Percentiles rank a stretch among this genome's conserved stretches.
Evolutionary conservation across 2,797 vertebrate genomes (phyloP).

Genomic region (Eulemur rubriventer): DNA sequence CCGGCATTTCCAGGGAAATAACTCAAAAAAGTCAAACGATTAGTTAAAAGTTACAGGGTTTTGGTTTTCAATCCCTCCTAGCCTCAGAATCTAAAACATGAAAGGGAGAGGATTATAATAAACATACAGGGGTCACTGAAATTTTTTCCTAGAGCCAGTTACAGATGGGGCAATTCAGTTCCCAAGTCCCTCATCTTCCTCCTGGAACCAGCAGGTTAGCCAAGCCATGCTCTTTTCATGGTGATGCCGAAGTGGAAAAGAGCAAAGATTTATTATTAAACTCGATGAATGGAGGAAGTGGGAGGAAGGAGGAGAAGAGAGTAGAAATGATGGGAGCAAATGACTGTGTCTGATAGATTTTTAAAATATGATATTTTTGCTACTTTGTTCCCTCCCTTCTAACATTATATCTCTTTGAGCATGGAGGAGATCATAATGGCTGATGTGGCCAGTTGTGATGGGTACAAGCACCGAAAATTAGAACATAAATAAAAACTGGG

Average conservation of each 20-base stretch:
- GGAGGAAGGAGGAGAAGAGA: background rate
- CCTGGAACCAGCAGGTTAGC: background rate
- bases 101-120: background rate
- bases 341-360: background rate
- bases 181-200: background rate
- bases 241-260: background rate
- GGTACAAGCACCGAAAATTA: background rate
- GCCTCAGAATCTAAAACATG: background rate
- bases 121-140: background rate
- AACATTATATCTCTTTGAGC: background rate
- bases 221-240: background rate
- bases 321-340: background rate
- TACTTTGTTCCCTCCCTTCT: background rate
- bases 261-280: background rate
- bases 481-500: conserved; percentile 10
- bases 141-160: background rate
- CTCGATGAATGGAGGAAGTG: background rate
- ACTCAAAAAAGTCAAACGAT: background rate
- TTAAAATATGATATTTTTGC: background rate
- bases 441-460: background rate
- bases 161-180: no score
- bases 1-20: background rate
- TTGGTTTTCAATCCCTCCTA: background rate
- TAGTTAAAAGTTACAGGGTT: background rate
- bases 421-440: background rate